These are phyloP conservation scores for Dichetophora obliterata DNA, from an alignment of 2,888 invertebrate genomes.

Conservation along the genomic window DNA sequence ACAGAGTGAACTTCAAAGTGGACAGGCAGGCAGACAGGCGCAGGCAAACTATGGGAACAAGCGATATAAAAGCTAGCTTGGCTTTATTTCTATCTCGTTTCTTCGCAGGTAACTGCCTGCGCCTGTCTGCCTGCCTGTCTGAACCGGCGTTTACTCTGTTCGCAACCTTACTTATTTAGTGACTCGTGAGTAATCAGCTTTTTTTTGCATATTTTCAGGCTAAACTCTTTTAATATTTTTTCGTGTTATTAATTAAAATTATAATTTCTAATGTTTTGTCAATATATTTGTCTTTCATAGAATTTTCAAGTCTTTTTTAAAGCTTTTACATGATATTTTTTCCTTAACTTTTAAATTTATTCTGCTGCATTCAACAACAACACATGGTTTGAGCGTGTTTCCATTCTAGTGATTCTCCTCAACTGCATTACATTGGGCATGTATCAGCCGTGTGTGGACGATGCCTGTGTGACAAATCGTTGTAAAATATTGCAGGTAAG, in stretches of 20 bases:
- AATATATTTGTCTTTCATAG: background rate
- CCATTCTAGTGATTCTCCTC: conserved; percentile 97
- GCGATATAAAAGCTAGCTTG: too few relatives aligned
- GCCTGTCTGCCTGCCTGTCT: too few relatives aligned
- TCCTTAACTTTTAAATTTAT: conserved; percentile 42
- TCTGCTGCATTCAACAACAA: conserved; percentile 49
- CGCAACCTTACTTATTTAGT: too few relatives aligned
- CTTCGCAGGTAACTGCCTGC: too few relatives aligned
- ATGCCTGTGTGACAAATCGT: conserved; percentile 88
- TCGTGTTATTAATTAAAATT: too few relatives aligned
- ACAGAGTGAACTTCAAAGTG: too few relatives aligned
- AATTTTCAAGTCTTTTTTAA: background rate
- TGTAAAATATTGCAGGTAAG: conserved; percentile 92
- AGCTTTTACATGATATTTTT: background rate
- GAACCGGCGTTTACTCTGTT: too few relatives aligned
- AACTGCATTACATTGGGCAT: conserved; percentile 99
- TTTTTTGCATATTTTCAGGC: background rate
- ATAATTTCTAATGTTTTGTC: too few relatives aligned
- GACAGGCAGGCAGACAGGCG: too few relatives aligned
- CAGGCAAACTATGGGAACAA: too few relatives aligned
- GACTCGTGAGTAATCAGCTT: background rate
- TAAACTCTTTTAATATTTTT: background rate
- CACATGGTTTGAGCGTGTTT: conserved; percentile 99
- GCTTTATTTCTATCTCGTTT: too few relatives aligned
- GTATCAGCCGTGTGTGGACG: conserved; percentile 99